Evolutionary conservation across 2,888 invertebrate genomes (phyloP).

Genomic region (Machimus rusticus): DNA sequence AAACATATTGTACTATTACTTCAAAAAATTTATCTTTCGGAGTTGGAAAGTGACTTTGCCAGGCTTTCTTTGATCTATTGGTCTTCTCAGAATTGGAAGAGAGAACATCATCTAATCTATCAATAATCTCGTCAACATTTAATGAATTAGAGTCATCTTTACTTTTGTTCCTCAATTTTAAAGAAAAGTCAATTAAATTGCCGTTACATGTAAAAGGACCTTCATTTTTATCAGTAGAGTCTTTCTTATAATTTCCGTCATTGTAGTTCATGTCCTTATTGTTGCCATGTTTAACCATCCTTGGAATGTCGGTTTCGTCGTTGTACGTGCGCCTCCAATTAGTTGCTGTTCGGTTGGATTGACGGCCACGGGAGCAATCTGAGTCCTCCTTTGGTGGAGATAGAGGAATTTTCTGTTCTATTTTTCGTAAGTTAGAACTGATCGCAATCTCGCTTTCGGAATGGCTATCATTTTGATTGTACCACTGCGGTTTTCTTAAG

Average conservation of each 20-base stretch:
- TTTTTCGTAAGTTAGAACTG: neutral
- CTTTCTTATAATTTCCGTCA: neutral
- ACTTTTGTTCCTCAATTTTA: neutral
- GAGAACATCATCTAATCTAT: neutral
- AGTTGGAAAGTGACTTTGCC: slow-evolving; percentile 48
- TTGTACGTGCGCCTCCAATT: neutral
- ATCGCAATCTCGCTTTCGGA: neutral
- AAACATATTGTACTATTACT: slow-evolving; percentile 50
- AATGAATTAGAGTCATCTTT: neutral
- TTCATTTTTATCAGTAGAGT: neutral
- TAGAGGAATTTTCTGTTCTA: neutral
- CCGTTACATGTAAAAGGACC: neutral
- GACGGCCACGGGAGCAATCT: no score
- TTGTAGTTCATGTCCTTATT: neutral
- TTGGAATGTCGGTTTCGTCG: neutral
- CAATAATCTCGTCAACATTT: neutral
- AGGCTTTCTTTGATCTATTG: slow-evolving; percentile 32
- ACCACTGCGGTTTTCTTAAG: neutral
- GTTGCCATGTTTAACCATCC: neutral
- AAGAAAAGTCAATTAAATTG: neutral
- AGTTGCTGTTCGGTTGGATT: neutral
- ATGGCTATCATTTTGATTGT: neutral
- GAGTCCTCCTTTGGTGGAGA: neutral
- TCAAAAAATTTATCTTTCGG: slow-evolving; percentile 49
- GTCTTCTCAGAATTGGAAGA: neutral